A percentile compares a stretch with the other conserved stretches of the same genome.
Evolutionary conservation across 37 sponge, comb jelly and placozoan genomes (phyloP).

Genomic region (Aphrocallistes beatrix): DNA sequence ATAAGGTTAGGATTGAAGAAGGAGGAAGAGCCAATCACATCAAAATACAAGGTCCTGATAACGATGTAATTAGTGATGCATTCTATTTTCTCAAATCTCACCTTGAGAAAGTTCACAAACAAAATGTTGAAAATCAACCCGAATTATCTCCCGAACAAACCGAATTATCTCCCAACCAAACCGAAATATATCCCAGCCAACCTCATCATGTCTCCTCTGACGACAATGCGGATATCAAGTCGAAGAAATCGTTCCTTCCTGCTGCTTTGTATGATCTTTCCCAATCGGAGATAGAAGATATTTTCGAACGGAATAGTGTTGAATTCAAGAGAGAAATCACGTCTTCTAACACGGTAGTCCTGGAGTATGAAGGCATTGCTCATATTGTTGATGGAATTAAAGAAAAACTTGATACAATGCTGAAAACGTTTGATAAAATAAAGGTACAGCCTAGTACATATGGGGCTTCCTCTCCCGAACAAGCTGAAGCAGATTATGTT

Average conservation of each 20-base stretch:
- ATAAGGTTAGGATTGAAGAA: too few species aligned
- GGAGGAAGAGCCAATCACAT: not conserved
- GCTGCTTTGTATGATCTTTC: not conserved
- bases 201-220: not conserved
- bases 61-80: not conserved
- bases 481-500: too few species aligned
- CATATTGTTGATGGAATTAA: not conserved
- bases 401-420: not conserved
- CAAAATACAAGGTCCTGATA: not conserved
- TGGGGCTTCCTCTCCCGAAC: too few species aligned
- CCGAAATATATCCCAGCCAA: not conserved
- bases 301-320: not conserved
- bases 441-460: too few species aligned
- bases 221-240: not conserved
- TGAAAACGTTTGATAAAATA: too few species aligned
- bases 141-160: not conserved
- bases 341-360: not conserved
- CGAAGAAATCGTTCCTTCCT: not conserved
- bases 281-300: not conserved
- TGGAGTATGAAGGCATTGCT: not conserved
- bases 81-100: not conserved
- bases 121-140: not conserved
- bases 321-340: not conserved
- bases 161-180: not conserved
- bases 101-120: not conserved